Evolutionary conservation across 2,888 invertebrate genomes (phyloP).

Genomic region (Nezara viridula): DNA sequence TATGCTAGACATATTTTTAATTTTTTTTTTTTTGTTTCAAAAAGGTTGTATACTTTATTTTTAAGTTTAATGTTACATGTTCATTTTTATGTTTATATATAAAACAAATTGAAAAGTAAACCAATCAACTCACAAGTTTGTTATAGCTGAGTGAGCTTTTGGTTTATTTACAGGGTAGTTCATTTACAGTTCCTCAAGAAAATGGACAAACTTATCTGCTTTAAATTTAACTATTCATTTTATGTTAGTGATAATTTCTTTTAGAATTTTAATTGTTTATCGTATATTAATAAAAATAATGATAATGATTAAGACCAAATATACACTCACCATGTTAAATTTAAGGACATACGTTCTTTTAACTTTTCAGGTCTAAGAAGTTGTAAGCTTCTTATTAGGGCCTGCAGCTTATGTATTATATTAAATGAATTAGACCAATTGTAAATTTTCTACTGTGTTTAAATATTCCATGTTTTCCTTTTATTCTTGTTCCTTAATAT

Average conservation of each 20-base stretch:
- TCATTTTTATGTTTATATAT: background rate
- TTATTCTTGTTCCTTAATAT: no score
- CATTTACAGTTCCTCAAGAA: background rate
- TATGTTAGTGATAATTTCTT: background rate
- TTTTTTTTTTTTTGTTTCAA: no score
- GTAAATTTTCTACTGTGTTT: background rate
- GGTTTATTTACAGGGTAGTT: background rate
- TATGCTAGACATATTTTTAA: no score
- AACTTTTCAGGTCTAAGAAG: background rate
- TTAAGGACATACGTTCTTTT: background rate
- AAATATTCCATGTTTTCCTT: background rate
- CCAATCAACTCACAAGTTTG: background rate
- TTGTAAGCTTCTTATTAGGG: background rate
- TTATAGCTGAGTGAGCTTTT: background rate
- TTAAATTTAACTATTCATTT: background rate
- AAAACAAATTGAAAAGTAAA: background rate
- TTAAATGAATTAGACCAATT: background rate
- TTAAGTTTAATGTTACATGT: background rate
- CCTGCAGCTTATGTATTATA: background rate
- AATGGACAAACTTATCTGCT: background rate
- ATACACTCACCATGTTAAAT: background rate
- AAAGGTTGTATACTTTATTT: background rate
- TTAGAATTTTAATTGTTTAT: background rate
- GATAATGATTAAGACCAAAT: background rate
- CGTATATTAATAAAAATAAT: background rate